Evolutionary conservation across 2,888 invertebrate genomes (phyloP).

Genomic region (Sycophila texana): DNA sequence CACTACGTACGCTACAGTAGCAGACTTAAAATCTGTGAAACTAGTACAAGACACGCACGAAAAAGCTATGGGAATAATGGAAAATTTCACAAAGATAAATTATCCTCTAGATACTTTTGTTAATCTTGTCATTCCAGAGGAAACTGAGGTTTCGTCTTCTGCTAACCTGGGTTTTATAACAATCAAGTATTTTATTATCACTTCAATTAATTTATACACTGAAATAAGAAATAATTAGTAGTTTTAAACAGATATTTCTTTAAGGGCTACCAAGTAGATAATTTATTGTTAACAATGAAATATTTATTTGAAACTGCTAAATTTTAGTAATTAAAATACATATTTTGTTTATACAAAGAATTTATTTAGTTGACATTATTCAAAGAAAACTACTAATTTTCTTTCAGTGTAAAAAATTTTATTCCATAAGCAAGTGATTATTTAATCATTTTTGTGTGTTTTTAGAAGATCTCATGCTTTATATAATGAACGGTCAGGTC

Average conservation of each 20-base stretch:
- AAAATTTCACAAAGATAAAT: conserved; percentile 42
- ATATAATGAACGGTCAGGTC: conserved; percentile 33
- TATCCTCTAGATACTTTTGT: conserved; percentile 49
- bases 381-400: no score
- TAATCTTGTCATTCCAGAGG: conserved; percentile 44
- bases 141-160: conserved; percentile 32
- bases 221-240: no score
- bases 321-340: no score
- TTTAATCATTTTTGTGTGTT: background rate
- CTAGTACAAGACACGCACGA: conserved; percentile 33
- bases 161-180: conserved; percentile 50
- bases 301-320: no score
- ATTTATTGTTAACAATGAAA: no score
- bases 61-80: conserved; percentile 47
- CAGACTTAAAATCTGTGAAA: conserved; percentile 42
- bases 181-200: conserved; percentile 39
- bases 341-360: no score
- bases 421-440: background rate
- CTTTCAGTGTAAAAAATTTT: background rate
- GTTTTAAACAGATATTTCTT: no score
- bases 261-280: no score
- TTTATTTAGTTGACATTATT: no score
- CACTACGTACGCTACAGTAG: conserved; percentile 19
- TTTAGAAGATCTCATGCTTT: conserved; percentile 35
- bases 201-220: no score